Conservation (phyloP, 2,113 vertebrate species). For the Grantiella picta region DNA sequence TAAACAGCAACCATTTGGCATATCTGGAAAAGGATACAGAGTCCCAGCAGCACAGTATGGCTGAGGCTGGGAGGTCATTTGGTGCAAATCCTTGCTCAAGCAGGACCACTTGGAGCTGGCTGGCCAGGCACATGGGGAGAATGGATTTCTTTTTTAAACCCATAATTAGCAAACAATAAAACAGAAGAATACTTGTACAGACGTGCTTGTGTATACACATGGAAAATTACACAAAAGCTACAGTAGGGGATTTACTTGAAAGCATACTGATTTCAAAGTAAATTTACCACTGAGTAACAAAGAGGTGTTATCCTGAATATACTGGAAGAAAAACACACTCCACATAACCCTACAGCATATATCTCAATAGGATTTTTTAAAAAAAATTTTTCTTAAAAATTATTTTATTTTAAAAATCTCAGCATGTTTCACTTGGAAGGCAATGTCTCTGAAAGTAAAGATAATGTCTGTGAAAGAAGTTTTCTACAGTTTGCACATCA, state of each 20-base stretch:
- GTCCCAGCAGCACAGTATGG: neutral
- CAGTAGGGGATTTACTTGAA: neutral
- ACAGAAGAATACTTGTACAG: neutral
- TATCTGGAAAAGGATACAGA: neutral
- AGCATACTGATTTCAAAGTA: neutral
- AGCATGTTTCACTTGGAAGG: neutral
- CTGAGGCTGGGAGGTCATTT: neutral
- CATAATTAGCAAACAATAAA: neutral
- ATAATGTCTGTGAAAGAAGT: neutral
- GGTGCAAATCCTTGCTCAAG: neutral
- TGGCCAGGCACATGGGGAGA: neutral
- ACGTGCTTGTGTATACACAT: fast-evolving
- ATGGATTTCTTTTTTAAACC: neutral
- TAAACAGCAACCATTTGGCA: neutral
- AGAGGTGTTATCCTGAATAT: neutral
- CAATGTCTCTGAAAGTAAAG: neutral
- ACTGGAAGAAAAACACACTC: neutral
- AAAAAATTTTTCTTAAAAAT: too few species aligned
- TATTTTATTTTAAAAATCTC: neutral
- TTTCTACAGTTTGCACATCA: neutral
- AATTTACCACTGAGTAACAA: neutral
- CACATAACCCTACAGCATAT: neutral
- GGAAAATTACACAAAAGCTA: neutral
- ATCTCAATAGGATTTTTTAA: neutral
- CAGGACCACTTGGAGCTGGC: neutral